Percentiles rank a stretch among this genome's conserved stretches.
Conservation (phyloP, 2,888 invertebrate species). For the Acronicta psi region DNA sequence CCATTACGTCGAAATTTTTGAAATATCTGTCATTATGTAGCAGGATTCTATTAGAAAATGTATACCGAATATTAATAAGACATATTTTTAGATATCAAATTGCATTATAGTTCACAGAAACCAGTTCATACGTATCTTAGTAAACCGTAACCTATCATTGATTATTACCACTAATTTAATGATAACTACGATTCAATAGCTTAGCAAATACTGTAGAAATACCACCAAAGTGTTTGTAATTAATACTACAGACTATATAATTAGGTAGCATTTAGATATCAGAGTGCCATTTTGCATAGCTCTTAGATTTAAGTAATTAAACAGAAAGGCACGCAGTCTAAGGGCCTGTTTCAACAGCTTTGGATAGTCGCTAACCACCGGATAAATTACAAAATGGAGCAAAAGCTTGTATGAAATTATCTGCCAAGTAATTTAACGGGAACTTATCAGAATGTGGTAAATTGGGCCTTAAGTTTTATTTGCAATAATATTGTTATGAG, state of each 20-base stretch:
- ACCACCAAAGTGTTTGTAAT: constrained; percentile 46
- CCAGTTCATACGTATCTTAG: constrained; percentile 27
- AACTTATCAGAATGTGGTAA: constrained; percentile 19
- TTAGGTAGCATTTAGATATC: constrained; percentile 48
- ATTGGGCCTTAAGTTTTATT: too few relatives aligned
- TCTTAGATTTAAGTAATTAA: constrained; percentile 40
- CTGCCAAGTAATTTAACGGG: too few relatives aligned
- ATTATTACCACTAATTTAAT: constrained; percentile 44
- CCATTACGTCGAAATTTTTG: too few relatives aligned
- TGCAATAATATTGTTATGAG: constrained; percentile 9
- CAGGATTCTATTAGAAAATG: too few relatives aligned
- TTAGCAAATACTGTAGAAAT: constrained; percentile 45
- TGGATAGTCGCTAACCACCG: too few relatives aligned
- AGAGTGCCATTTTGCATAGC: constrained; percentile 31
- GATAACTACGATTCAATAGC: constrained; percentile 39
- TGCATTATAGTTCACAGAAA: constrained; percentile 11
- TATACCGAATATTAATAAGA: not conserved
- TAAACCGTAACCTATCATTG: constrained; percentile 30
- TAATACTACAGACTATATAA: constrained; percentile 50
- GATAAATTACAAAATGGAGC: too few relatives aligned
- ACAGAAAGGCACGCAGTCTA: constrained; percentile 17
- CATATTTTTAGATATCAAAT: constrained; percentile 9
- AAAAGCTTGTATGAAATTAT: too few relatives aligned
- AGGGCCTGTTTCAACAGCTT: too few relatives aligned
- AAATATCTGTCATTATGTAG: too few relatives aligned